Conservation (phyloP, 2,113 vertebrate genomes). For the Planiliza haematocheilus region DNA sequence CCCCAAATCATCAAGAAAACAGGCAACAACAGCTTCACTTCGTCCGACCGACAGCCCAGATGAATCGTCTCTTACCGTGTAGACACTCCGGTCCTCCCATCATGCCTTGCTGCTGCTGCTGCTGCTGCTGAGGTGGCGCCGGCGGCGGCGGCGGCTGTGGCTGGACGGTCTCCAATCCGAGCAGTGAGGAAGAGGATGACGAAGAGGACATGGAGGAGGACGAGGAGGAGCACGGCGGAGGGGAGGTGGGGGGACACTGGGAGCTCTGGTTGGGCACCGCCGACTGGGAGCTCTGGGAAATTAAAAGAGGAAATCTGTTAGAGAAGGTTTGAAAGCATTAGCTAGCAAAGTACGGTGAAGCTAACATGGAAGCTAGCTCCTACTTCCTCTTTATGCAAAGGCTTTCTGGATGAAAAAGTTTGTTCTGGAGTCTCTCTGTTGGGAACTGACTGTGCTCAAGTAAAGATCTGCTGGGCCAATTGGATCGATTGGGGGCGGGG, state of each 20-base stretch:
- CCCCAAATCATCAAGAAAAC: too few species aligned
- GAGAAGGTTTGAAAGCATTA: too few species aligned
- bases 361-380: too few species aligned
- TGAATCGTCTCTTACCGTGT: constrained; percentile 85
- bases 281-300: constrained; percentile 82
- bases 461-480: too few species aligned
- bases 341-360: too few species aligned
- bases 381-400: too few species aligned
- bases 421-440: too few species aligned
- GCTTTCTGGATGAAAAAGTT: too few species aligned
- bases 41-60: too few species aligned
- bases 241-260: constrained; percentile 82
- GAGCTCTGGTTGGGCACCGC: constrained; percentile 86
- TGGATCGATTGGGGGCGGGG: too few species aligned
- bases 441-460: too few species aligned
- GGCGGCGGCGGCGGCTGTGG: constrained; percentile 59
- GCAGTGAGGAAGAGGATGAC: constrained; percentile 82
- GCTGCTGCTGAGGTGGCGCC: not conserved
- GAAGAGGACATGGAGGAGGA: constrained; percentile 84
- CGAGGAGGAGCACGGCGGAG: constrained; percentile 82
- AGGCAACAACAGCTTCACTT: too few species aligned
- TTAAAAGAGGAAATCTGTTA: not conserved
- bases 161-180: constrained; percentile 82
- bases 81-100: constrained; percentile 82
- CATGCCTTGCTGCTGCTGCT: constrained; percentile 72